These are phyloP conservation scores for Centruroides sculpturatus DNA, from an alignment of 1,140 invertebrate species.

Conservation along the genomic window DNA sequence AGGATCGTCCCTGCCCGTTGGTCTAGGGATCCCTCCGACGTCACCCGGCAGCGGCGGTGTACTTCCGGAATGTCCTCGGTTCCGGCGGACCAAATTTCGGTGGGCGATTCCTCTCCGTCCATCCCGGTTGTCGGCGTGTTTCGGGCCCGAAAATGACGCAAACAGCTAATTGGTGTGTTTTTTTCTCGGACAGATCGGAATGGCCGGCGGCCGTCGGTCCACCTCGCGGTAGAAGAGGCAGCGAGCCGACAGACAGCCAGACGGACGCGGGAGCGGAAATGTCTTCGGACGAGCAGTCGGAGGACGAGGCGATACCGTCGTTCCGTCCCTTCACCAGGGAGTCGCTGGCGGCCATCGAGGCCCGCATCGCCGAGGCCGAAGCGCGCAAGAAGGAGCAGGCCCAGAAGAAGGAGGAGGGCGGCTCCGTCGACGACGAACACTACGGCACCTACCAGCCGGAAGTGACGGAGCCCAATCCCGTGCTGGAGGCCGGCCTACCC, in stretches of 20 bases:
- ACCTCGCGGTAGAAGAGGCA: background rate
- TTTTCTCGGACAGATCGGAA: background rate
- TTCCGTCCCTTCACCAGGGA: constrained; percentile 96
- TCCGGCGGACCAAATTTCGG: too few relatives aligned
- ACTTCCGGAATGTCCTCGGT: too few relatives aligned
- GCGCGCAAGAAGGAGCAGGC: constrained; percentile 72
- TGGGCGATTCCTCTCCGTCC: too few relatives aligned
- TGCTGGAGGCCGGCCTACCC: constrained; percentile 78
- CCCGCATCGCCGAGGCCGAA: constrained; percentile 61
- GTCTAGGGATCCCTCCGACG: too few relatives aligned
- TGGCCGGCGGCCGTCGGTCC: background rate
- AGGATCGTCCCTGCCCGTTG: too few relatives aligned
- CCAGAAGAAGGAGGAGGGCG: constrained; percentile 71
- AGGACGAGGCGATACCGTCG: constrained; percentile 22
- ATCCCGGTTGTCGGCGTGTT: too few relatives aligned
- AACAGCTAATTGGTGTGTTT: background rate
- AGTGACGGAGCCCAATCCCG: constrained; percentile 57
- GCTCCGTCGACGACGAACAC: constrained; percentile 9
- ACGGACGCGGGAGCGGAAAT: background rate
- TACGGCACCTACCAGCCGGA: constrained; percentile 11
- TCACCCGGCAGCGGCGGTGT: too few relatives aligned
- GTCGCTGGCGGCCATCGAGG: constrained; percentile 82
- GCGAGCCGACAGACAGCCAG: background rate
- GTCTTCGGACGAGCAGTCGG: constrained; percentile 13
- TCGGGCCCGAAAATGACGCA: too few relatives aligned